Percentiles rank a stretch among this genome's conserved stretches.
Conservation (phyloP, 2,888 invertebrate species). For the Cataglyphis cursor region DNA sequence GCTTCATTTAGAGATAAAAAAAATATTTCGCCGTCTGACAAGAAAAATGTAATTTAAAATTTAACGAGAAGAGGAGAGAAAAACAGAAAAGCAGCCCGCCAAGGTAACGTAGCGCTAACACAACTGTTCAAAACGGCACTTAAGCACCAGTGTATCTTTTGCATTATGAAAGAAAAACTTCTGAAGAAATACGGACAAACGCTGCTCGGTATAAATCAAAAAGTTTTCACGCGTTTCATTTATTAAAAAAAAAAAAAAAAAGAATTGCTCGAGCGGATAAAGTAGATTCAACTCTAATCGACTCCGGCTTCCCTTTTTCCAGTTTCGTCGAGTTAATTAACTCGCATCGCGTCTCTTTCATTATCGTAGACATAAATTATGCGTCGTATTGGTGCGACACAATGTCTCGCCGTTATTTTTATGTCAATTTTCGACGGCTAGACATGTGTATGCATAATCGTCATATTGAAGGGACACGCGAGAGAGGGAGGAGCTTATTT, state of each 20-base stretch:
- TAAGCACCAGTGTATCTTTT: constrained; percentile 46
- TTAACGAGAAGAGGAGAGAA: constrained; percentile 9
- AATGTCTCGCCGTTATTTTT: constrained; percentile 67
- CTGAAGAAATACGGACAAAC: constrained; percentile 47
- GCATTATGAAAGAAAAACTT: constrained; percentile 57
- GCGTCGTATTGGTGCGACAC: constrained; percentile 67
- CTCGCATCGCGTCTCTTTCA: constrained; percentile 73
- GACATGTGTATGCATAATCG: constrained; percentile 22
- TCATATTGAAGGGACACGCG: constrained; percentile 12
- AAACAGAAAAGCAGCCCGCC: constrained; percentile 10
- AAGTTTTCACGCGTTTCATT: constrained; percentile 46
- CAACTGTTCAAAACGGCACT: constrained; percentile 50
- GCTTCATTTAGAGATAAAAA: background rate
- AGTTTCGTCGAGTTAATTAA: constrained; percentile 73
- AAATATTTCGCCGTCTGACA: background rate
- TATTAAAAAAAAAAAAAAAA: background rate
- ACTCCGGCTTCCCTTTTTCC: constrained; percentile 62
- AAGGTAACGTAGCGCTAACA: constrained; percentile 30
- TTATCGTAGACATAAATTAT: constrained; percentile 77
- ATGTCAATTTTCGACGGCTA: constrained; percentile 36
- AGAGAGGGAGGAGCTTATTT: background rate
- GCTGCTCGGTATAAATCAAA: constrained; percentile 52
- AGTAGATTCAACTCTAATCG: constrained; percentile 65
- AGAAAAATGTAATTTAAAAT: constrained; percentile 51
- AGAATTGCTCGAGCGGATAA: constrained; percentile 31